Conservation (phyloP, 2,113 vertebrate genomes). For the Callaeas wilsoni region DNA sequence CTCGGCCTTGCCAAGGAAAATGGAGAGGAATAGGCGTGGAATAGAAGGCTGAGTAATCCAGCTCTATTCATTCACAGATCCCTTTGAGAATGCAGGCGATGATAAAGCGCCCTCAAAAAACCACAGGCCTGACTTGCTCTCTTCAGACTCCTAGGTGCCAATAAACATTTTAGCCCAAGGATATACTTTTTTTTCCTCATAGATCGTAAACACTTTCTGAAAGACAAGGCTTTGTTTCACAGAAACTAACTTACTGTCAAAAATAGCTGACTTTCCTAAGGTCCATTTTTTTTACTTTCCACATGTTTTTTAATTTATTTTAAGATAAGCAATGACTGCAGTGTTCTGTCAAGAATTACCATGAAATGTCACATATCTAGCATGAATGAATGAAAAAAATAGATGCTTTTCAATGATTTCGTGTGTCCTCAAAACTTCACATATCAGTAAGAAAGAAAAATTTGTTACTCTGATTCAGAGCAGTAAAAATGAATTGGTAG, state of each 20-base stretch:
- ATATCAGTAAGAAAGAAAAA: conserved; percentile 20
- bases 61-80: conserved; percentile 86
- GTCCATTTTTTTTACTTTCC: conserved; percentile 18
- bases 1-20: conserved; percentile 88
- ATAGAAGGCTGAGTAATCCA: conserved; percentile 82
- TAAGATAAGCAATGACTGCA: conserved; percentile 43
- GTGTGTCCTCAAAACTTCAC: conserved; percentile 16
- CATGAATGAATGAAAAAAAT: conserved; percentile 52
- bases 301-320: conserved; percentile 56
- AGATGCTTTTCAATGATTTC: conserved; percentile 23
- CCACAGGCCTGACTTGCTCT: conserved; percentile 80
- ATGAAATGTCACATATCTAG: conserved; percentile 50
- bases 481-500: neutral
- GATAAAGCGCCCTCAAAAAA: conserved; percentile 82
- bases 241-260: conserved; percentile 65
- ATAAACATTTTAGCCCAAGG: conserved; percentile 85
- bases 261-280: conserved; percentile 68
- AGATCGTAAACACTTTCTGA: conserved; percentile 76
- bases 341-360: conserved; percentile 55
- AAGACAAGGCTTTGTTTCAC: conserved; percentile 79
- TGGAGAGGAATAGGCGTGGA: conserved; percentile 93
- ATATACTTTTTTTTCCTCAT: conserved; percentile 69
- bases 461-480: neutral
- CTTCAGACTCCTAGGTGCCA: conserved; percentile 84
- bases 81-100: conserved; percentile 75